Base-by-base conservation (phyloP, 2,113 vertebrate species). In the Scortum barcoo region DNA sequence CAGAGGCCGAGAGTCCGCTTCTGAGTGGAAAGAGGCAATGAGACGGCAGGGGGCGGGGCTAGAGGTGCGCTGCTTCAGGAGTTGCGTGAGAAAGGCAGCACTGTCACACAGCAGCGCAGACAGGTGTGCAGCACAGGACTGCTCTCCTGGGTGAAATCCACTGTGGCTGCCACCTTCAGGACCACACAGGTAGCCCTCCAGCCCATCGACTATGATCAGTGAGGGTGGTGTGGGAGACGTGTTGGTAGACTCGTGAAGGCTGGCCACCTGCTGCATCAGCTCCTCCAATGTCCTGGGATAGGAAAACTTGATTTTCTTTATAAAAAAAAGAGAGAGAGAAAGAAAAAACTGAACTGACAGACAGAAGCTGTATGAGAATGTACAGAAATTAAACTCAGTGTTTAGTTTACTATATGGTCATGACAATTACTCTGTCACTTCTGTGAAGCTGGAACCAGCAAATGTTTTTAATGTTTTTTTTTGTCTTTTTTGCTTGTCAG, bases 261-360 rank as follows among this genome's bases (percentile, higher is more conserved):
- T 75, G 2, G 95, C 93, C 6, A 96, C 79, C 57, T 95, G 93
- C 56, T 87, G 93, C 20, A 94, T 82, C 2, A 95, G 90, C 76
- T 96, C 94, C 60, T 90, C 91, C 73, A 91, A 7, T 0, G 93
- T 94, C 79, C 88, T 74, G 16, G 93, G 93, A 54, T 96, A 96
- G 70, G 78, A 93, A 71, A 96, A 96, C 76, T 85, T 84, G 73
- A 96, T 94, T 89, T 93, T 95, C 95, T 96, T 77, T 1, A 7
- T 13, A 69, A 30, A 7, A 46, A 63, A 30, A 58, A 17, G 11
- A 46, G 7, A 42, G 7, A 60, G 57, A 13, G 8, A 74, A 14
- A 17, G 40, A 2, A 38, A 69, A 6, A 36, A 42, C 4, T 2
- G 0, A 12, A 56, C 4, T 36, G 6, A n/a, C 12, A 38, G 14